Base-by-base conservation (phyloP, 2,888 invertebrate species). In the Macrophya alboannulata region DNA sequence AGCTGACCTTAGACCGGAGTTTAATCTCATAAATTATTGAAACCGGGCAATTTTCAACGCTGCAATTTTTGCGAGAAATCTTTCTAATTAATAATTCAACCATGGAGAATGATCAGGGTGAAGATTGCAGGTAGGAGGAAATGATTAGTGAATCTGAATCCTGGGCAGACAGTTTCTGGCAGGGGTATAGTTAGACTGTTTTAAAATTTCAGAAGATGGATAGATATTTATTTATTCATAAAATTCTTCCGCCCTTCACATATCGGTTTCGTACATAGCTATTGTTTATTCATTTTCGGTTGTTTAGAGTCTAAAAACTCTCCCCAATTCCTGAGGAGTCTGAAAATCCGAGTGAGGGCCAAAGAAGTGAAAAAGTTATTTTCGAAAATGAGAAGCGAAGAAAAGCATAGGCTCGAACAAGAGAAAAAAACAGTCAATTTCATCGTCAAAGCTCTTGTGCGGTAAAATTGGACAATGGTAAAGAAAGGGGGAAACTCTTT, bases 371-470 rank as follows among this genome's bases (percentile, higher is more conserved):
- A 4, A 17, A 37, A 6, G 31, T 2, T 37, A 31, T 37, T 68
- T 68, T 15, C 37, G 31, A 37, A 68, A 68, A 15, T 37, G 37
- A 68, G 55, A 55, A 37, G 37, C 4, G 37, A 68, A 68, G 31
- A 68, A 25, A 37, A 68, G 37, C 31, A 31, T 25, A 37, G 17
- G 37, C n/a, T n/a, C 37, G 12, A 68, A 37, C 1, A 55, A 31
- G 8, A 37, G 6, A 8, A 5, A 68, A 68, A 68, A 37, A 37
- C 6, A 37, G 8, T 74, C 72, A 43, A 25, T 74, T n/a, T 74
- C 8, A 45, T 74, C 72, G 45, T 43, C 72, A 74, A 74, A 74
- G 72, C n/a, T 74, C n/a, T n/a, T n/a, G n/a, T n/a, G 21, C 17
- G 72, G 5, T 31, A 31, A 74, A 74, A 74, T 74, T 74, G 4